Evolutionary conservation across 2,113 vertebrate genomes (phyloP), one percentile per base, ranked within the genome.

Genomic region (Ursus arctos): DNA sequence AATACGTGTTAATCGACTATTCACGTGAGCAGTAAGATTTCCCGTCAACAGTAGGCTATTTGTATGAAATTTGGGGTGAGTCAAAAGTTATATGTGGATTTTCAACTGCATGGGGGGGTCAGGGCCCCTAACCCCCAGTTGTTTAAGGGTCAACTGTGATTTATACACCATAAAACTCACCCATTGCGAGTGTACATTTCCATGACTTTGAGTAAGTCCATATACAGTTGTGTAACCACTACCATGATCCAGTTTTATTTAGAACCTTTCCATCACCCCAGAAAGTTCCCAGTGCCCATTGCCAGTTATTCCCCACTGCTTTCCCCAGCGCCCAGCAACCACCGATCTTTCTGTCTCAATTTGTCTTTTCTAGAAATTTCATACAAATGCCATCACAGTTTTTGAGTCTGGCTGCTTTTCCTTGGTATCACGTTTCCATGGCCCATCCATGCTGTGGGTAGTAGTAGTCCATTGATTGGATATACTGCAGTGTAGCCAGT

Each of bases 381-480:
- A 9, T 31, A 59, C 47, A 21, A 77, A 21, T 18, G 40, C 85
- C 47, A 26, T 26, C 33, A 43, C 33, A 12, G 57, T 28, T 24
- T 36, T 24, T n/a, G 71, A 51, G 65, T 53, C 83, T 94, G 90
- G 47, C 67, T 67, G 21, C 63, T 76, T 61, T 86, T 11, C 7
- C 33, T 14, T n/a, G 8, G 79, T 13, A 0, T 51, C 33, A 7
- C 1, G 6, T 53, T 76, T 47, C 90, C 19, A 43, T 19, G 22
- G 40, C 15, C 76, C 18, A 1, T 11, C n/a, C 0, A 0, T 53
- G 69, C 19, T 24, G 53, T 9, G 4, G 18, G 40, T 16, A 16
- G 40, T 13, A 49, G 21, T 28, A 8, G 36, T 49, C 80, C 83
- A 10, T 24, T 31, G 59, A 80, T 4, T 61, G 49, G 79, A 6